phyloP scores from a whole-genome alignment of 2,113 vertebrate genomes.

The Dromas ardeola region DNA sequence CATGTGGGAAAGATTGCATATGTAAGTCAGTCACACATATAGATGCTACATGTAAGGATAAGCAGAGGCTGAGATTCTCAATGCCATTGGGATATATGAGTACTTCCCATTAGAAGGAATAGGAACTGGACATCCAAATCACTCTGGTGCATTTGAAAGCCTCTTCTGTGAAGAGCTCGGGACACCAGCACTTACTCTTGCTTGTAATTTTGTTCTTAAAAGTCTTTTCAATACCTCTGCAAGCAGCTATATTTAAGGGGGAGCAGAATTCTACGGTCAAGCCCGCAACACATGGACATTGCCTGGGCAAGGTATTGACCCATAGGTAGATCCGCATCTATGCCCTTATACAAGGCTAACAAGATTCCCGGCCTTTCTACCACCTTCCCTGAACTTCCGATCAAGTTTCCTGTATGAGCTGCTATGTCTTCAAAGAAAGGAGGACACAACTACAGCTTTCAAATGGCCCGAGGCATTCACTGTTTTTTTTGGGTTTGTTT shows the following conservation, averaged over 20 bases:
- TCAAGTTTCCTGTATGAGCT: not conserved
- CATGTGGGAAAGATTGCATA: not conserved
- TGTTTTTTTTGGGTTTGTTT: not conserved
- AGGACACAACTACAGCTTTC: not conserved
- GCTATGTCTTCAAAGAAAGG: not conserved
- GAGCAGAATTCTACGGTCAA: not conserved
- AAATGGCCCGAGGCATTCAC: not conserved
- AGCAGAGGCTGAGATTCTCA: not conserved
- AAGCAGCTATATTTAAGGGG: not conserved
- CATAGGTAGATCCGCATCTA: not conserved
- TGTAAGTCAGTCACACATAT: not conserved
- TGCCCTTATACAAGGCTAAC: not conserved
- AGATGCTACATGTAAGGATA: not conserved
- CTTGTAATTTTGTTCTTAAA: not conserved
- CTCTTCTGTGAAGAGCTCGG: not conserved
- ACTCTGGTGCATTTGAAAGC: not conserved
- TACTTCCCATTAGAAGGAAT: not conserved
- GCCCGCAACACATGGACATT: not conserved
- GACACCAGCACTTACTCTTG: not conserved
- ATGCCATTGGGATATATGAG: not conserved
- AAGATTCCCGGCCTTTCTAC: not conserved
- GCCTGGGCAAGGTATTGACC: not conserved
- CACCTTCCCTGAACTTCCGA: not conserved
- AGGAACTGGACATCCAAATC: not conserved
- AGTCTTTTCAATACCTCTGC: not conserved